Evolutionary conservation across 2,888 invertebrate genomes (phyloP), one percentile per base, ranked within the genome.

Genomic region (Phortica okadai): DNA sequence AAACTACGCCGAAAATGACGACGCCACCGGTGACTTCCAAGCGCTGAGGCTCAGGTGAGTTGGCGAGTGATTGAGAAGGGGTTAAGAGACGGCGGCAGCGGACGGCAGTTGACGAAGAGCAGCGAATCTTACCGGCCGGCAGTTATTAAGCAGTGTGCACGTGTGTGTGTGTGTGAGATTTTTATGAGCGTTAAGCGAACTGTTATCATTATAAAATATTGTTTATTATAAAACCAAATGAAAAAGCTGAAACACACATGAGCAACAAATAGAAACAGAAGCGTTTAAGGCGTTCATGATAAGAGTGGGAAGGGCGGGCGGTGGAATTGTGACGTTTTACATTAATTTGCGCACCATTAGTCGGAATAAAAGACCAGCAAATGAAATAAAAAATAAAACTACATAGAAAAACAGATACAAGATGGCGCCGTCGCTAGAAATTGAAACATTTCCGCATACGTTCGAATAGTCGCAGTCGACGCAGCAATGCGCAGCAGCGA

Each of bases 371-470:
- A 11, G 14, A 74, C 80, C 76, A 11, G 50, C 8, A 50, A 50
- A 50, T 50, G 50, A 50, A 50, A 81, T 77, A 84, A 86, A 83
- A 77, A 84, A 83, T 4, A 33, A 33, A 33, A 33, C 4, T 33
- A 33, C 4, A 81, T 79, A 64, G 54, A 54, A 62, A n/a, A 42
- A 3, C 41, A 66, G 11, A 66, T 11, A 41, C 42, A 66, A 66
- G 14, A 41, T 66, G 66, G 33, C 66, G 66, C 41, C 66, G 66
- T 11, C 66, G 41, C 66, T 41, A 3, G 33, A 21, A 62, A 62
- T 25, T 81, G 82, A 87, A 85, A 85, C 86, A 84, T 84, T 85
- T 85, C 85, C 87, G 85, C 87, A 80, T 83, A 80, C 85, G 77
- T 80, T 84, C 79, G 87, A 80, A 82, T 6, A 16, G 7, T 2